A percentile compares a stretch with the other conserved stretches of the same genome.
Conservation (phyloP, 2,113 vertebrate species). For the Pterophyllum scalare region DNA sequence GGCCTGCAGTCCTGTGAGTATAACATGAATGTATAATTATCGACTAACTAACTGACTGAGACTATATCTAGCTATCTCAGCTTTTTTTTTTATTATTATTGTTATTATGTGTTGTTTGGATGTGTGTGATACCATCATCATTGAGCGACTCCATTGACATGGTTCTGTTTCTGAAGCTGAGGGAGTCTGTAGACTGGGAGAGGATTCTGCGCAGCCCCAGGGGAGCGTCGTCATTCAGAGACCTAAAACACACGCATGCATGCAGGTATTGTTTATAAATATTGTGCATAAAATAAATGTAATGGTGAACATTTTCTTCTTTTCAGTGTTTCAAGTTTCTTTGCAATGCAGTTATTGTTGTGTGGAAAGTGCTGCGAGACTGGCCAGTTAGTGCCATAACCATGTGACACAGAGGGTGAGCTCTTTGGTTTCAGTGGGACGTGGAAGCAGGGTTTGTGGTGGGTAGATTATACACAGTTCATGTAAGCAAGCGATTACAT, state of each 20-base stretch:
- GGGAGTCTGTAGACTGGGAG: constrained; percentile 94
- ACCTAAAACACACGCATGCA: constrained; percentile 72
- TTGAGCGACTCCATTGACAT: constrained; percentile 92
- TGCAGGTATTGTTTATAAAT: neutral
- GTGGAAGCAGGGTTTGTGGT: fast-evolving
- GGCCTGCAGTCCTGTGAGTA: neutral
- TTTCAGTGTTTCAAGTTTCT: no score
- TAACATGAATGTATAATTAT: neutral
- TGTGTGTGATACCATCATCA: constrained; percentile 84
- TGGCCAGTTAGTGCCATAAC: neutral
- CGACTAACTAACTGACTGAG: neutral
- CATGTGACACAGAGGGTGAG: neutral
- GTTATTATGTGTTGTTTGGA: neutral
- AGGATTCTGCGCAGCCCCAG: constrained; percentile 91
- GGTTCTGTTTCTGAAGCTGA: constrained; percentile 89
- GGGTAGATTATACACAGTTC: fast-evolving
- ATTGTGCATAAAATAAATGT: neutral
- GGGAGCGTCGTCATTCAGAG: constrained; percentile 88
- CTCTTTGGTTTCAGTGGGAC: neutral
- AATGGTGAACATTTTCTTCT: fast-evolving
- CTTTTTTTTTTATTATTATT: neutral
- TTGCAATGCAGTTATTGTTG: no score
- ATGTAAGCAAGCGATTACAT: neutral
- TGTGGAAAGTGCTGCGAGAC: no score
- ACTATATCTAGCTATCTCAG: neutral